These are phyloP conservation scores for Gymnopithys bicolor DNA, from an alignment of 2,797 vertebrate genomes.

Conservation along the genomic window DNA sequence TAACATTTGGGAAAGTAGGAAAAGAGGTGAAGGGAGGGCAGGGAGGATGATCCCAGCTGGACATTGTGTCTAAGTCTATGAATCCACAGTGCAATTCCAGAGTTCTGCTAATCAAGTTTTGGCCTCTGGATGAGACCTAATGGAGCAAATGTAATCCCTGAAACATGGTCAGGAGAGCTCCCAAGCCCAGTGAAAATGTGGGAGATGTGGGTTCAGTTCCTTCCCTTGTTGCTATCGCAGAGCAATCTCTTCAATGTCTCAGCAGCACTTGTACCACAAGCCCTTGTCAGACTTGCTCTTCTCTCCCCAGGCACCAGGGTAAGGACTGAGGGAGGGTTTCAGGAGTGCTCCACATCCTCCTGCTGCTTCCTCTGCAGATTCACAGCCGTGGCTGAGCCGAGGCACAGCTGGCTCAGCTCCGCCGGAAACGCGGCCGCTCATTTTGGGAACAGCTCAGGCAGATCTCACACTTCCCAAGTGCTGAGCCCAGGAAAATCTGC, in stretches of 20 bases:
- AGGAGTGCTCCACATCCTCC: not conserved
- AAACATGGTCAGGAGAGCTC: not conserved
- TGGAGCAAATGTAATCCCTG: not conserved
- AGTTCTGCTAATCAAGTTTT: not conserved
- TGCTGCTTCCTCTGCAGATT: not conserved
- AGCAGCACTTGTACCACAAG: not conserved
- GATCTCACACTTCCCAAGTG: not conserved
- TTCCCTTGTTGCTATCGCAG: not conserved
- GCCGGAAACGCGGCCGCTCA: not conserved
- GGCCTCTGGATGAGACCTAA: not conserved
- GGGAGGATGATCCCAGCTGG: not conserved
- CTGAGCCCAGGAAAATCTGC: not conserved
- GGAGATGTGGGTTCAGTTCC: not conserved
- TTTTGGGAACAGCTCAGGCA: slow-evolving; percentile 1
- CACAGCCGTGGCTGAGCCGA: not conserved
- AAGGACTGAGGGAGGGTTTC: not conserved
- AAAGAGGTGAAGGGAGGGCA: not conserved
- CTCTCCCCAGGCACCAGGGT: not conserved
- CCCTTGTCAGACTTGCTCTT: not conserved
- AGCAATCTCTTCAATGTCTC: not conserved
- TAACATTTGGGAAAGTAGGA: not conserved
- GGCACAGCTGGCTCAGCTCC: slow-evolving; percentile 25
- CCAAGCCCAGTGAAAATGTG: not conserved
- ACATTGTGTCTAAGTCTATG: rapidly evolving
- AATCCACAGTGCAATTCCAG: not conserved